Base-by-base conservation (phyloP, 2,888 invertebrate species). In the Hirtodrosophila duncani region DNA sequence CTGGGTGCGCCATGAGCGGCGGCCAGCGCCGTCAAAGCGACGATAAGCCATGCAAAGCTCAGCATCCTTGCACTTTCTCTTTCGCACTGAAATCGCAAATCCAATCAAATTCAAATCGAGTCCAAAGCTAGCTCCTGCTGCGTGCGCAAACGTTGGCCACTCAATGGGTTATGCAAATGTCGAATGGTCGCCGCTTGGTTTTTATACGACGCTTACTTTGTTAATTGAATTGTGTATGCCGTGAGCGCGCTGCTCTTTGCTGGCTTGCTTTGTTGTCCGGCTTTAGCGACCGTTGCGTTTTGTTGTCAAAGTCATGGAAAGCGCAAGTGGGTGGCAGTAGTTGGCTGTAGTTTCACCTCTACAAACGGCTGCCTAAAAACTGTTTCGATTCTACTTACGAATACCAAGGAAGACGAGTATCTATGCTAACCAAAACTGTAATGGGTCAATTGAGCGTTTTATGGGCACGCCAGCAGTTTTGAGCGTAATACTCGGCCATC, bases 141-240 rank as follows among this genome's bases (percentile, higher is more conserved):
- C 56, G 56, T 79, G 59, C 67, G 71, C 68, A 71, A 84, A 64
- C 77, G 69, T 67, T 66, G 82, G 82, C 83, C 75, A 81, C 82
- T 81, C 79, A 84, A 80, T 68, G 67, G 82, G 75, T 82, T 85
- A 83, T 86, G 85, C 81, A 82, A 83, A 84, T 77, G 81, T 67
- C 74, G 70, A 64, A 69, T 66, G 71, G 74, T 63, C 59, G 67
- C 55, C 56, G 71, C 64, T 65, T 75, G 80, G 84, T 86, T 86
- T 86, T 86, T 86, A 86, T 86, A 86, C 83, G 79, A 72, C 83
- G 69, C 24, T 63, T 80, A 82, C 60, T 79, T 84, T 82, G 70
- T 67, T 71, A 75, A 81, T 80, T 80, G 67, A 79, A 78, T 78
- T 77, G 67, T 62, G 70, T 72, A 63, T 67, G 61, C 63, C 38